phyloP scores from a whole-genome alignment of 2,113 vertebrate species.

The Stictonetta naevosa region DNA sequence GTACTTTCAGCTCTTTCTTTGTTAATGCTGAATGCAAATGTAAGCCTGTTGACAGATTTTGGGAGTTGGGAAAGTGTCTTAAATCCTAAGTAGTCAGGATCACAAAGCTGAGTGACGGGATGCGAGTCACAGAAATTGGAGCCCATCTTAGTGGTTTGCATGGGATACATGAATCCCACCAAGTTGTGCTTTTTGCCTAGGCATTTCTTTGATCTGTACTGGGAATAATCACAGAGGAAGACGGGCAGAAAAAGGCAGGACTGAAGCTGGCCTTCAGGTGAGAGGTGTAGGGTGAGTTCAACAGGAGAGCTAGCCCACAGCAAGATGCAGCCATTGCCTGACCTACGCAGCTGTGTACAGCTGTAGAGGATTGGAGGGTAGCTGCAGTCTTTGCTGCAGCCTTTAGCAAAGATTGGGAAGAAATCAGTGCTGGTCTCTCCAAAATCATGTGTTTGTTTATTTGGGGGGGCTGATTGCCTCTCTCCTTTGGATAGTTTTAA shows the following conservation, averaged over 20 bases:
- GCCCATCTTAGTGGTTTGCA: neutral
- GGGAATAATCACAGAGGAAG: accelerated
- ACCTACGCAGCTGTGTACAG: accelerated
- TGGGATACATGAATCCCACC: neutral
- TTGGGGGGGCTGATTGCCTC: neutral
- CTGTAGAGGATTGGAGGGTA: neutral
- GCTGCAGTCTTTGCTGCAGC: neutral
- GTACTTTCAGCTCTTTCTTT: constrained; percentile 45
- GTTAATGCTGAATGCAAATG: constrained; percentile 22
- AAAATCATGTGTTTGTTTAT: neutral
- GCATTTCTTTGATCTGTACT: neutral
- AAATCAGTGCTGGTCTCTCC: neutral
- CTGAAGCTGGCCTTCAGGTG: neutral
- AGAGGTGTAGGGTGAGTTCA: neutral
- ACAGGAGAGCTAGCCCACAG: accelerated
- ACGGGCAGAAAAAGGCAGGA: neutral
- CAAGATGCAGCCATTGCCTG: accelerated
- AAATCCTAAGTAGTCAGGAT: neutral
- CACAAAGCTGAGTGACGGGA: neutral
- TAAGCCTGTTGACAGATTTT: neutral
- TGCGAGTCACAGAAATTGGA: neutral
- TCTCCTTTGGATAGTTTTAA: neutral
- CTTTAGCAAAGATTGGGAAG: neutral
- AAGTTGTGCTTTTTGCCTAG: neutral
- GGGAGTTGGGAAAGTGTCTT: neutral